Conservation (phyloP, 2,113 vertebrate genomes). For the Cyphomyrus discorhynchus region DNA sequence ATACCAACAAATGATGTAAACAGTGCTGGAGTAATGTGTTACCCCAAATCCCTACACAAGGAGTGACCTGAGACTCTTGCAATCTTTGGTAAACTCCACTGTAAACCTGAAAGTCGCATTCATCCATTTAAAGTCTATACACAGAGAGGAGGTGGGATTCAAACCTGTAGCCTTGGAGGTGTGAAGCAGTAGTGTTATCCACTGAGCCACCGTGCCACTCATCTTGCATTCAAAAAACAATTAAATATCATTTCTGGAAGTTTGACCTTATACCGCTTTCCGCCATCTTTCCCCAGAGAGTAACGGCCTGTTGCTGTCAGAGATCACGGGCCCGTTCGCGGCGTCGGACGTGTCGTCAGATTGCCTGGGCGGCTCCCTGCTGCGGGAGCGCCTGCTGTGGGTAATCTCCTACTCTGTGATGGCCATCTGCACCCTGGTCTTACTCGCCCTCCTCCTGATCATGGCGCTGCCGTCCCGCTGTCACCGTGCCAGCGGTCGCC, state of each 20-base stretch:
- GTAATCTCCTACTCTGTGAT: constrained; percentile 81
- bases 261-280: neutral
- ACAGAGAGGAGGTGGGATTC: neutral
- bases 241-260: neutral
- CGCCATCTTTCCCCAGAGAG: constrained; percentile 54
- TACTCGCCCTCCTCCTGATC: constrained; percentile 70
- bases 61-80: neutral
- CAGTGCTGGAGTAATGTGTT: neutral
- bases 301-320: constrained; percentile 63
- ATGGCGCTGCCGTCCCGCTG: constrained; percentile 67
- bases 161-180: too few species aligned
- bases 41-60: neutral
- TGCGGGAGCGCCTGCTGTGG: constrained; percentile 77
- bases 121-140: neutral
- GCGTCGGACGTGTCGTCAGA: constrained; percentile 69
- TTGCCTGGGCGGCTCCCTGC: constrained; percentile 57
- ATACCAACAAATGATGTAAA: neutral
- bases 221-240: neutral
- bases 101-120: neutral
- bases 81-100: neutral
- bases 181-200: neutral
- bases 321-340: constrained; percentile 84
- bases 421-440: constrained; percentile 73
- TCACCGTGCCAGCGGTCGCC: constrained; percentile 35
- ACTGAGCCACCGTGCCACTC: neutral